phyloP scores from a whole-genome alignment of 1,140 invertebrate species.

The Aethina tumida region DNA sequence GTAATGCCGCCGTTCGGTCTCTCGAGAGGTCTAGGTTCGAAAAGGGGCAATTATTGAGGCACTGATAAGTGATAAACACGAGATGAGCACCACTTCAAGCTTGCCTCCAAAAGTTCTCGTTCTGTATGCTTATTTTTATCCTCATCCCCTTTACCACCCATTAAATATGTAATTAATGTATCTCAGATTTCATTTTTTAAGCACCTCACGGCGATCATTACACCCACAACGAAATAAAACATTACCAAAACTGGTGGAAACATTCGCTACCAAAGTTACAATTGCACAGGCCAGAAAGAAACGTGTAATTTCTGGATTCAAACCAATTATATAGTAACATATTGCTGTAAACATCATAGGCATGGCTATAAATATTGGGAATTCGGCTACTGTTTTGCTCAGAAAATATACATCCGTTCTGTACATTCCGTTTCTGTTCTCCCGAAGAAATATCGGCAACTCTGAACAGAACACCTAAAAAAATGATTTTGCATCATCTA shows the following conservation, averaged over 20 bases:
- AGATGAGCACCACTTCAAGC: too few relatives aligned
- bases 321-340: slow-evolving; percentile 78
- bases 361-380: slow-evolving; percentile 70
- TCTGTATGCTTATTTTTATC: too few relatives aligned
- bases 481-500: slow-evolving; percentile 3
- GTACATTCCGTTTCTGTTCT: slow-evolving; percentile 88
- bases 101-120: too few relatives aligned
- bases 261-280: slow-evolving; percentile 77
- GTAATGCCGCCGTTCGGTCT: too few relatives aligned
- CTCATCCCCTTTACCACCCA: not conserved
- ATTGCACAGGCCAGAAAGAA: slow-evolving; percentile 69
- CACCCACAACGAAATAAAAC: slow-evolving; percentile 1
- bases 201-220: not conserved
- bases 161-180: not conserved
- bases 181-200: not conserved
- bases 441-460: slow-evolving; percentile 82
- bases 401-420: slow-evolving; percentile 88
- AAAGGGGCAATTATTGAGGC: not conserved
- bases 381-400: slow-evolving; percentile 81
- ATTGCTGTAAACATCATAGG: slow-evolving; percentile 78
- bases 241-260: slow-evolving; percentile 84
- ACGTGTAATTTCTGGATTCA: slow-evolving; percentile 58
- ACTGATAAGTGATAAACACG: too few relatives aligned
- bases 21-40: not conserved
- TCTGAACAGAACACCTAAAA: slow-evolving; percentile 85